Percentiles rank a stretch among this genome's conserved stretches.
phyloP scores from a whole-genome alignment of 2,797 vertebrate genomes.

The Lithobates sylvaticus region DNA sequence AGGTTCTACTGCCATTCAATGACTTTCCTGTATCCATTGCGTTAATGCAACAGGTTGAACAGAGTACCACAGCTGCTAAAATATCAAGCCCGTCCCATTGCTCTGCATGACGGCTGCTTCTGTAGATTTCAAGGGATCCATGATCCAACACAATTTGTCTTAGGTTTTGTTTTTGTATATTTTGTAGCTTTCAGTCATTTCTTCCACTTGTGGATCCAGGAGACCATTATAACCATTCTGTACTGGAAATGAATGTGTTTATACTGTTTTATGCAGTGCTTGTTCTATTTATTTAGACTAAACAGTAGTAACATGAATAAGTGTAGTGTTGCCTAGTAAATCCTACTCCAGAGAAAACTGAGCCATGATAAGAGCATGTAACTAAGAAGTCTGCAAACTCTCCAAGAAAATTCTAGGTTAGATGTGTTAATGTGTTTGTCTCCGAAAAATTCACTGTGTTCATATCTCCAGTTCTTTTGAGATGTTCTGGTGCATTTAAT shows the following conservation, averaged over 20 bases:
- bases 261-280: not conserved
- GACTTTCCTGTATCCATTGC: not conserved
- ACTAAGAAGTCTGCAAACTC: not conserved
- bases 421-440: no score
- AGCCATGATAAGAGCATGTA: not conserved
- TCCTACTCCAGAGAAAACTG: not conserved
- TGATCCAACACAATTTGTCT: not conserved
- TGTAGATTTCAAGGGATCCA: not conserved
- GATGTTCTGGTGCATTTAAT: no score
- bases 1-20: not conserved
- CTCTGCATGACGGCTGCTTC: not conserved
- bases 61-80: not conserved
- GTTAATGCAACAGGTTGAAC: constrained; percentile 21
- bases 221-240: not conserved
- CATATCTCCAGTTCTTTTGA: not conserved
- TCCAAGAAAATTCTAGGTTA: not conserved
- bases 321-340: not conserved
- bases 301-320: not conserved
- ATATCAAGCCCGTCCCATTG: not conserved
- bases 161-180: not conserved
- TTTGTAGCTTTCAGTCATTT: not conserved
- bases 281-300: not conserved
- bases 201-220: not conserved
- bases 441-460: not conserved
- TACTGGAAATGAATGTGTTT: not conserved